Conservation (phyloP, 2,113 vertebrate genomes). For the Ctenodactylus gundi region DNA sequence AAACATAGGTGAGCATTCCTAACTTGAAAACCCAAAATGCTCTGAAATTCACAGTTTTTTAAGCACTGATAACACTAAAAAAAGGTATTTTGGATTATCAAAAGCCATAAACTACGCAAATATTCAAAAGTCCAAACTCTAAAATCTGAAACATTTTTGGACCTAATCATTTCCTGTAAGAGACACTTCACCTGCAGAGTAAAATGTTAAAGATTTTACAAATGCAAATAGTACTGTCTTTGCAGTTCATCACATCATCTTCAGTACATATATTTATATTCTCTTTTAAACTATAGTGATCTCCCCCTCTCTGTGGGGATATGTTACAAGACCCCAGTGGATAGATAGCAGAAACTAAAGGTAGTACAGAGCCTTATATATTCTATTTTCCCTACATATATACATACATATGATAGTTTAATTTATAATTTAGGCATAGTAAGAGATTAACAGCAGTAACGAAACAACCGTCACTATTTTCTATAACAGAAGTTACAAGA, state of each 20-base stretch:
- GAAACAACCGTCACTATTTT: not conserved
- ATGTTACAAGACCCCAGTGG: not conserved
- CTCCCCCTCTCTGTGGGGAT: not conserved
- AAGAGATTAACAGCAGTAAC: not conserved
- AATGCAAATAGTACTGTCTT: not conserved
- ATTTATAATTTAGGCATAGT: not conserved
- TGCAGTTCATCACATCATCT: not conserved
- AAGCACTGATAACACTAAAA: not conserved
- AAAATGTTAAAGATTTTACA: slow-evolving; percentile 24
- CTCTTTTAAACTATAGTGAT: not conserved
- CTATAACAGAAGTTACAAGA: not conserved
- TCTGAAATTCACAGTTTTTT: not conserved
- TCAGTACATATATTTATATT: not conserved
- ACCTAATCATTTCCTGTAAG: not conserved
- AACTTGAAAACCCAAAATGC: not conserved
- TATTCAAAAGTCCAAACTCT: not conserved
- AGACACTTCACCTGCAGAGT: not conserved
- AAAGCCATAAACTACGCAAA: not conserved
- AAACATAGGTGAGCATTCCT: not conserved
- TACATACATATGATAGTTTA: not conserved
- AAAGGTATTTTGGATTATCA: not conserved
- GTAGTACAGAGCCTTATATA: not conserved
- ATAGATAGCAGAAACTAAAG: not conserved
- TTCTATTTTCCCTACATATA: not conserved
- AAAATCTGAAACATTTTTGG: not conserved